phyloP scores from a whole-genome alignment of 2,797 vertebrate genomes.

The Lutjanus argentimaculatus region DNA sequence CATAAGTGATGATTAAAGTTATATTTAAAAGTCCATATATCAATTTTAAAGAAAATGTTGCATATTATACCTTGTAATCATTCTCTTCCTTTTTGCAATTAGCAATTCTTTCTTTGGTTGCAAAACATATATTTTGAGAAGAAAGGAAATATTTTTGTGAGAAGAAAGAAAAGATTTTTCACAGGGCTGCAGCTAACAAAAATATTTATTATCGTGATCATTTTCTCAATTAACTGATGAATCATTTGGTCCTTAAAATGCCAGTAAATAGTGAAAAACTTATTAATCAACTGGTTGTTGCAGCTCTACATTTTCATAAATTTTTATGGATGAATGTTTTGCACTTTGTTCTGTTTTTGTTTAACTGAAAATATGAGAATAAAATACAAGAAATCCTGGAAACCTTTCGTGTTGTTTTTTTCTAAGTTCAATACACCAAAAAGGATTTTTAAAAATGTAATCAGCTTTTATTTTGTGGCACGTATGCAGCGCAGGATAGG shows the following conservation, averaged over 20 bases:
- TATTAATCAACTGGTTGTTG: neutral
- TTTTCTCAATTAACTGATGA: neutral
- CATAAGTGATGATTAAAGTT: no score
- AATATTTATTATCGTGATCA: neutral
- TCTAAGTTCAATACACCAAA: slow-evolving; percentile 7
- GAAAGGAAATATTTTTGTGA: neutral
- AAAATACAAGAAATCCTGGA: slow-evolving; percentile 26
- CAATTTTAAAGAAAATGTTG: no score
- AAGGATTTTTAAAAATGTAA: neutral
- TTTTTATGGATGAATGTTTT: slow-evolving; percentile 9
- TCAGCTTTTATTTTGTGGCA: neutral
- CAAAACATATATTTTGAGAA: no score
- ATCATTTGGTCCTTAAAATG: neutral
- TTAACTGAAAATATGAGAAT: slow-evolving; percentile 34
- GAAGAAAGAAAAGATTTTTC: neutral
- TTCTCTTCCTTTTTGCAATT: no score
- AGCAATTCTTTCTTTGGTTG: no score
- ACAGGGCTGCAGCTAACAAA: neutral
- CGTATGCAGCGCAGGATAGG: neutral
- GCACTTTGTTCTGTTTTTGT: slow-evolving; percentile 1
- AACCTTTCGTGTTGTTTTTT: slow-evolving; percentile 16
- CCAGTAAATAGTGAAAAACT: neutral
- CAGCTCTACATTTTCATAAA: neutral
- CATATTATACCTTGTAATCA: no score
- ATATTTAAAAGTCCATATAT: no score